Evolutionary conservation across 2,888 invertebrate species (phyloP), one percentile per base, ranked within the genome.

Genomic region (Ormyrus pomaceus): DNA sequence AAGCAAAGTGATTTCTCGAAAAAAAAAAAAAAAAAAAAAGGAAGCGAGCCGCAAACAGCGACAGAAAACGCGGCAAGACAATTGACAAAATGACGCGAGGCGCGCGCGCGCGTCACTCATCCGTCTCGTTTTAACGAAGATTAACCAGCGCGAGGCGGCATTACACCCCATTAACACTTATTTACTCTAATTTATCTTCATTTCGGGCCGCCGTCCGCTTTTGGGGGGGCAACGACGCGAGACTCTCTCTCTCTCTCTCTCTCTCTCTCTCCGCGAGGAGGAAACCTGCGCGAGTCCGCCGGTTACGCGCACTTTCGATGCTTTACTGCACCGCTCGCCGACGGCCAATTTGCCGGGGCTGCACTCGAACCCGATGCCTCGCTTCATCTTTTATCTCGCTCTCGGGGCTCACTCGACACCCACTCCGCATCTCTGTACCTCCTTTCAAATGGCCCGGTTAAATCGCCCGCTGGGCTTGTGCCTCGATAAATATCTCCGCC

Each of bases 171-270:
- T 88, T 87, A 88, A 85, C 86, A 85, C 87, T 88, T 87, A 87
- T 89, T 88, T 87, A 86, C 86, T 87, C 84, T 85, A 88, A 88
- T 89, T 88, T 86, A 88, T 89, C 88, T 87, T 87, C 85, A 85
- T 87, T 87, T 80, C 81, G 83, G 77, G 79, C 45, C n/a, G 56
- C 81, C 77, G 77, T 77, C 75, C 66, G 53, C 50, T n/a, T 4
- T 34, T 4, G 3, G 34, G 34, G 34, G 34, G 34, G 34, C 34
- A 34, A 3, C 34, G 34, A 34, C 34, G 34, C 34, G 34, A 34
- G 34, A 34, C 34, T 34, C 34, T 34, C 34, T 34, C 34, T 0
- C 19, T 19, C 19, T 19, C 19, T 19, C 19, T 19, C 19, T 19
- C 19, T 19, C 19, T 19, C 19, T n/a, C n/a, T n/a, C 13, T 13